Base-by-base conservation (phyloP, 64 coral and sea anemone species). In the Porites lutea region DNA sequence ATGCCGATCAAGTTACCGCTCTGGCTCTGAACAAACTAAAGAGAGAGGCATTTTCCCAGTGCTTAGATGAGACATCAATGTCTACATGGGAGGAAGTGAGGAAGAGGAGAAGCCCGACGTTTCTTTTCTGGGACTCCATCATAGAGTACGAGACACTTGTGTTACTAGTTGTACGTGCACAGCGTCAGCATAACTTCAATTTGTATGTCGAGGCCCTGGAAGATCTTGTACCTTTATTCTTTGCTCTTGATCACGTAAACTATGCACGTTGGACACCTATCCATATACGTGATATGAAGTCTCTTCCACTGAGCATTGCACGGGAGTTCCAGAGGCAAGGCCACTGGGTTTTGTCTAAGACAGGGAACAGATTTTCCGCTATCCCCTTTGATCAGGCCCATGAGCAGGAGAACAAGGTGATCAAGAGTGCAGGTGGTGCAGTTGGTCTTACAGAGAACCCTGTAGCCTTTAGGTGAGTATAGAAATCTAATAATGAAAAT, bases 171-270 rank as follows among this genome's bases (percentile, higher is more conserved):
- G 23, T 69, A 20, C 66, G 18, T 20, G 66, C 66, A 69, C 52
- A 54, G 8, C 52, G 52, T 4, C 52, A 54, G 52, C 52, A 8
- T 54, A 54, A 69, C 13, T 69, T 69, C 18, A 69, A n/a, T 20
- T 69, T 69, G 14, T 69, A 69, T 20, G 18, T n/a, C 3, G 66
- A 69, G 23, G 66, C 66, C 66, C 66, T 69, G 66, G 18, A 69
- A 15, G 12, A 65, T 2, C 15, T 64, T 6, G 15, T 64, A 64
- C 61, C 61, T 18, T 64, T 64, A 11, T 64, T 64, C 15, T 64
- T 93, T 88, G 92, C 92, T 44, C 52, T 94, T 3, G 71, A 83
- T n/a, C 78, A 86, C 43, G 75, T 59, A 3, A 82, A 94, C 73
- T 93, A 87, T 37, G 49, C 91, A n/a, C 50, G 49, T 9, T 93